phyloP scores from a whole-genome alignment of 2,888 invertebrate species.

The Merodon equestris region DNA sequence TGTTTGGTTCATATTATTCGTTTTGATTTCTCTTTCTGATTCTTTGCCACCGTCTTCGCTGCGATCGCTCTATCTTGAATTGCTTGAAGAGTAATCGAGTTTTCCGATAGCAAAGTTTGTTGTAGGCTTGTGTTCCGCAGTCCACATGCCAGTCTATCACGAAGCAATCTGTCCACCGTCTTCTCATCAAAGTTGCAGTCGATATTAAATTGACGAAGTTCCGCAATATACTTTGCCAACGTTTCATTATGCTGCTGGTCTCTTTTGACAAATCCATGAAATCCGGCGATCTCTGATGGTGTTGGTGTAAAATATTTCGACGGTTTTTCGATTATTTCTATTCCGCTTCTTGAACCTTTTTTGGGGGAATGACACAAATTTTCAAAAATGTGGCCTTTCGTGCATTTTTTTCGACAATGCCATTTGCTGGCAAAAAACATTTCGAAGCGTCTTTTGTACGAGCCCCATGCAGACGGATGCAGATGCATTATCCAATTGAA shows the following conservation, averaged over 20 bases:
- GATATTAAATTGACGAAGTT: background rate
- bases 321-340: background rate
- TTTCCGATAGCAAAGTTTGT: background rate
- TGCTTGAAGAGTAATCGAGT: background rate
- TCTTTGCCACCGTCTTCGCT: background rate
- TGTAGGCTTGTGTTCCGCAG: background rate
- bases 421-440: constrained; percentile 18
- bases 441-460: constrained; percentile 23
- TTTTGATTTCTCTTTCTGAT: background rate
- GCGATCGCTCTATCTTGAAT: background rate
- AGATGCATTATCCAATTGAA: background rate
- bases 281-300: constrained; percentile 18
- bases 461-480: background rate
- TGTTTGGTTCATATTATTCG: too few species aligned
- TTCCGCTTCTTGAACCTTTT: background rate
- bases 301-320: background rate
- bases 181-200: constrained; percentile 1
- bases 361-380: constrained; percentile 17
- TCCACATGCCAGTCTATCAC: background rate
- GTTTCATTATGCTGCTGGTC: constrained; percentile 3
- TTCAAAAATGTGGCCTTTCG: constrained; percentile 18
- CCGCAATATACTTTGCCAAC: background rate
- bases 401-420: constrained; percentile 2
- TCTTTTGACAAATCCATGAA: constrained; percentile 8
- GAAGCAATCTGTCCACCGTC: background rate